Evolutionary conservation across 2,797 vertebrate genomes (phyloP), one percentile per base, ranked within the genome.

Genomic region (Leontocebus nigricollis): DNA sequence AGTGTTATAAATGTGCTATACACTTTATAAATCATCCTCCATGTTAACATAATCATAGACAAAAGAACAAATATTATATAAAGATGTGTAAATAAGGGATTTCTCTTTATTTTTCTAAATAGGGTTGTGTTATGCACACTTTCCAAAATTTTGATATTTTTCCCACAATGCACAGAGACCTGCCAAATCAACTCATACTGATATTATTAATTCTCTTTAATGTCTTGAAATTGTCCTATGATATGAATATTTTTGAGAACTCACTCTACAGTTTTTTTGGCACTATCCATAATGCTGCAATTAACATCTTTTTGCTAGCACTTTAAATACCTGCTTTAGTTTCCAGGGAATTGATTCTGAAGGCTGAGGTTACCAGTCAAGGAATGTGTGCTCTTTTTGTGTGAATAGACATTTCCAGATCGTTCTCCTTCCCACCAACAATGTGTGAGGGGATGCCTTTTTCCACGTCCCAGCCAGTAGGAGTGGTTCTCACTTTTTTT

Each of bases 61-160:
- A 75, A 46, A 94, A 89, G 17, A 67, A 30, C 14, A 89, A 52
- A 46, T 8, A 48, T 57, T 70, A 26, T 86, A 86, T 30, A 12
- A 20, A 27, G 17, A 27, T 46, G 7, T 88, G 14, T 75, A 88
- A 96, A 92, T 59, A 48, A 59, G 79, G 27, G 3, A 20, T 88
- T 95, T 92, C 36, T 81, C 44, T 88, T 82, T 33, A 64, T 52
- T 97, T 95, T 90, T 92, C 26, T 64, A 73, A 88, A 73, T 86
- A 59, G 7, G 7, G n/a, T 92, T 79, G 4, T 52, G 41, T 83
- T 77, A 72, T 59, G 48, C 8, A 86, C 20, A 55, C 13, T 93
- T 77, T 36, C 24, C 72, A 73, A 48, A 44, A 86, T 91, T 75
- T 94, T 61, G 9, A 0, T 59, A 93, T 95, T 85, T 67, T 70